These are phyloP conservation scores for Pterois miles DNA, from an alignment of 2,797 vertebrate genomes.

Conservation along the genomic window DNA sequence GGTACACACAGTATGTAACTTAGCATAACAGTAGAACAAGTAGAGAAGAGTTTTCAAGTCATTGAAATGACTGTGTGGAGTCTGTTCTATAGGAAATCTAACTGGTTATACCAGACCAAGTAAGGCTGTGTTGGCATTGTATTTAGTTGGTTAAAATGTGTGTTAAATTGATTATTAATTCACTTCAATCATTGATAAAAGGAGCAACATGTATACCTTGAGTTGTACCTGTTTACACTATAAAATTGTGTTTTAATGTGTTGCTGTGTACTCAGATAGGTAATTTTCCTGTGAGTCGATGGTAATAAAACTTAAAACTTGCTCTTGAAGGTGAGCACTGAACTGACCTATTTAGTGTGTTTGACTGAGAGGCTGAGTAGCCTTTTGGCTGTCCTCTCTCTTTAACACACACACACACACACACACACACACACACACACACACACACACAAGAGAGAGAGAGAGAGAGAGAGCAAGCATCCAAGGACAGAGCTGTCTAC, in stretches of 20 bases:
- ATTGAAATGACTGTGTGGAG: background rate
- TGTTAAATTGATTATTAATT: background rate
- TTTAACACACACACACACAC: background rate
- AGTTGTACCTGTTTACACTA: background rate
- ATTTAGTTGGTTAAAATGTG: background rate
- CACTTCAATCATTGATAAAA: background rate
- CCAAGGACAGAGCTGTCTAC: conserved; percentile 40
- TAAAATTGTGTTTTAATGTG: background rate
- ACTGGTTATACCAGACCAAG: background rate
- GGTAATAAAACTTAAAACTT: conserved; percentile 10
- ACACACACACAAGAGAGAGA: no score
- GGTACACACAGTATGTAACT: no score
- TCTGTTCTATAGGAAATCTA: background rate
- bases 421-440: background rate
- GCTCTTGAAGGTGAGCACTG: conserved; percentile 9
- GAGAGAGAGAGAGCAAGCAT: no score
- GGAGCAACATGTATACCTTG: background rate
- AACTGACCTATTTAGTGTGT: conserved; percentile 47
- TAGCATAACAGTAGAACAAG: background rate
- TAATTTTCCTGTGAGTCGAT: background rate
- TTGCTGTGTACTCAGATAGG: background rate
- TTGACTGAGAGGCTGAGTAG: conserved; percentile 45
- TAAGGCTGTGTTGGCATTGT: background rate
- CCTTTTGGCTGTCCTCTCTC: conserved; percentile 28
- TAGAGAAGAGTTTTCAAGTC: background rate